Evolutionary conservation across 2,113 vertebrate genomes (phyloP).

Genomic region (Emydura subglobosa): DNA sequence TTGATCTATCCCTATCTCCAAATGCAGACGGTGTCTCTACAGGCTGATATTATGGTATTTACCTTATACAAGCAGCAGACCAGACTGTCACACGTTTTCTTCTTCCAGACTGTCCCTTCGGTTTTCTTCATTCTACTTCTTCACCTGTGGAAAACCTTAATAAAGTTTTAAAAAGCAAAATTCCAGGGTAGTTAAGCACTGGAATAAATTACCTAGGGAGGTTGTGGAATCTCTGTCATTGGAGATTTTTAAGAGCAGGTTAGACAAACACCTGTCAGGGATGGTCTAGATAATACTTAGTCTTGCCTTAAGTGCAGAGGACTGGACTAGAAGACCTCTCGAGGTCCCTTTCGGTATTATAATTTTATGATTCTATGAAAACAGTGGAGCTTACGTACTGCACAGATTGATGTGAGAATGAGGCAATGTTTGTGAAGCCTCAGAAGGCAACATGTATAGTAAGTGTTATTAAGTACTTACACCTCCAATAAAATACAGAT

Average conservation of each 20-base stretch:
- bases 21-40: background rate
- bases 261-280: background rate
- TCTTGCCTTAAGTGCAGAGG: background rate
- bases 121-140: slow-evolving; percentile 46
- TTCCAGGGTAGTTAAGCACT: background rate
- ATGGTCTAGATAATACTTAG: background rate
- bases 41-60: slow-evolving; percentile 33
- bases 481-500: background rate
- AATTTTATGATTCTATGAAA: background rate
- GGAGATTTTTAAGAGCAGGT: background rate
- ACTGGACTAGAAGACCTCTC: background rate
- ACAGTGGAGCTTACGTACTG: background rate
- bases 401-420: background rate
- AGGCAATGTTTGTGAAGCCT: background rate
- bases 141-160: slow-evolving; percentile 40
- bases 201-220: background rate
- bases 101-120: slow-evolving; percentile 26
- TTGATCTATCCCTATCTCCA: background rate
- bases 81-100: background rate
- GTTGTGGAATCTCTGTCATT: background rate
- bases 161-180: background rate
- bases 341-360: background rate
- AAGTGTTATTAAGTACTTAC: background rate
- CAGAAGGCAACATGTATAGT: background rate
- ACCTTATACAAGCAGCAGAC: slow-evolving; percentile 25